Percentiles rank a stretch among this genome's conserved stretches.
Conservation (phyloP, 2,113 vertebrate species). For the Crypturellus undulatus region DNA sequence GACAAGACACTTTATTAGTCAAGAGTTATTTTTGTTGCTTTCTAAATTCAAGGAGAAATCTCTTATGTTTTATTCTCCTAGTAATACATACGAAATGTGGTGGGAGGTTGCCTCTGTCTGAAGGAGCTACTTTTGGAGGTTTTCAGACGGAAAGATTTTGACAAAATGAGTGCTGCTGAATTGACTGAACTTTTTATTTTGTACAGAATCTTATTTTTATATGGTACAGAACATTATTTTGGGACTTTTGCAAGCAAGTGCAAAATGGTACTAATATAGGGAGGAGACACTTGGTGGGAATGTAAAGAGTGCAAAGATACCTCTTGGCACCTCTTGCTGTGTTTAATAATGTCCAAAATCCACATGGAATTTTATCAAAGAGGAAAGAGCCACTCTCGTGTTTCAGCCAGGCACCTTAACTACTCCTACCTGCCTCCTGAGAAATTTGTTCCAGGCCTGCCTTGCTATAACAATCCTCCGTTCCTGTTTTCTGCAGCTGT, state of each 20-base stretch:
- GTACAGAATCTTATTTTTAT: not conserved
- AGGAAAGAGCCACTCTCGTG: not conserved
- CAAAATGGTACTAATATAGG: not conserved
- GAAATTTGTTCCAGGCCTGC: not conserved
- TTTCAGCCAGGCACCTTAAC: fast-evolving
- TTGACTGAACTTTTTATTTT: not conserved
- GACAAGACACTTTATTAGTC: not conserved
- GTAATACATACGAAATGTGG: not conserved
- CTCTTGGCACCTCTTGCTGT: not conserved
- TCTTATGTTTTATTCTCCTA: not conserved
- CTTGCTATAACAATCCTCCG: not conserved
- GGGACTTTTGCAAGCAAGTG: not conserved
- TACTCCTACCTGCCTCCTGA: not conserved
- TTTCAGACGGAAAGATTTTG: not conserved
- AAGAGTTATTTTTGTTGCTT: not conserved
- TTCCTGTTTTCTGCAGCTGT: not conserved
- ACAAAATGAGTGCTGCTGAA: not conserved
- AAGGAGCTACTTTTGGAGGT: not conserved
- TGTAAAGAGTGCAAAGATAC: not conserved
- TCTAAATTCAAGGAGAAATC: not conserved
- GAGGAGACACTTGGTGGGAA: not conserved
- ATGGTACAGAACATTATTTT: not conserved
- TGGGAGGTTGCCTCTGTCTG: not conserved
- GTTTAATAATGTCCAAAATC: not conserved
- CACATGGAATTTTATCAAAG: not conserved